These are phyloP conservation scores for Adelosebastes latens DNA, from an alignment of 2,797 vertebrate species.

Conservation along the genomic window DNA sequence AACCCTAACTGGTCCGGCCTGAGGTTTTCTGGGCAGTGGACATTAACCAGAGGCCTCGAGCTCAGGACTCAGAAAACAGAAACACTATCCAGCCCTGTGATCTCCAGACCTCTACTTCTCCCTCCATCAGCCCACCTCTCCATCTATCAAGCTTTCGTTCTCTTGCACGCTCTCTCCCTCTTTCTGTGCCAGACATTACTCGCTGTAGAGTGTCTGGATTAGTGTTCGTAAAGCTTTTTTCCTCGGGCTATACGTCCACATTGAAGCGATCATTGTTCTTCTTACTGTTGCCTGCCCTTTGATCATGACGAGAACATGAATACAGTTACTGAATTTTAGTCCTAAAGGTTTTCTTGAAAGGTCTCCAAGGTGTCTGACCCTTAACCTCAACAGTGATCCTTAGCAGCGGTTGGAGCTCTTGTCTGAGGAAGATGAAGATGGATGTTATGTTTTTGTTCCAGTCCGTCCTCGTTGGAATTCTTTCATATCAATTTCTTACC, in stretches of 20 bases:
- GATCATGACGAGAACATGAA: slow-evolving; percentile 18
- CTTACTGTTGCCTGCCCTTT: background rate
- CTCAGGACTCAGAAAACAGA: slow-evolving; percentile 55
- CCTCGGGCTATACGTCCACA: background rate
- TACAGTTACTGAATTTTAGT: background rate
- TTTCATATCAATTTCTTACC: slow-evolving; percentile 22
- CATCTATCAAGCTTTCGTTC: slow-evolving; percentile 60
- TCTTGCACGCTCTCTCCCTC: slow-evolving; percentile 33
- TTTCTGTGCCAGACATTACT: slow-evolving; percentile 49
- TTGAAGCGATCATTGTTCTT: slow-evolving; percentile 11
- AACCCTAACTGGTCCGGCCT: slow-evolving; percentile 18
- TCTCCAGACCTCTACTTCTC: slow-evolving; percentile 70
- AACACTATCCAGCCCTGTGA: slow-evolving; percentile 74
- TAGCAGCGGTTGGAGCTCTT: background rate
- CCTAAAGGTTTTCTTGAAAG: slow-evolving; percentile 1
- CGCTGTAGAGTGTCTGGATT: slow-evolving; percentile 28
- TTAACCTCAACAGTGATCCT: slow-evolving; percentile 29
- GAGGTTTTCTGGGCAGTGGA: slow-evolving; percentile 62
- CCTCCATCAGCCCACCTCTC: slow-evolving; percentile 66
- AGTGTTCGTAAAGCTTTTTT: slow-evolving; percentile 29
- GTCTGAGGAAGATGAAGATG: slow-evolving; percentile 51
- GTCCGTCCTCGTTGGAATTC: slow-evolving; percentile 23
- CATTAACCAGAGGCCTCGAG: slow-evolving; percentile 71
- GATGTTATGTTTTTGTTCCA: slow-evolving; percentile 54
- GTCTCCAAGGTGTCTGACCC: slow-evolving; percentile 19